These are phyloP conservation scores for pig (Sus scrofa) DNA, from an alignment of 2,113 vertebrate species.

Conservation along the genomic window DNA sequence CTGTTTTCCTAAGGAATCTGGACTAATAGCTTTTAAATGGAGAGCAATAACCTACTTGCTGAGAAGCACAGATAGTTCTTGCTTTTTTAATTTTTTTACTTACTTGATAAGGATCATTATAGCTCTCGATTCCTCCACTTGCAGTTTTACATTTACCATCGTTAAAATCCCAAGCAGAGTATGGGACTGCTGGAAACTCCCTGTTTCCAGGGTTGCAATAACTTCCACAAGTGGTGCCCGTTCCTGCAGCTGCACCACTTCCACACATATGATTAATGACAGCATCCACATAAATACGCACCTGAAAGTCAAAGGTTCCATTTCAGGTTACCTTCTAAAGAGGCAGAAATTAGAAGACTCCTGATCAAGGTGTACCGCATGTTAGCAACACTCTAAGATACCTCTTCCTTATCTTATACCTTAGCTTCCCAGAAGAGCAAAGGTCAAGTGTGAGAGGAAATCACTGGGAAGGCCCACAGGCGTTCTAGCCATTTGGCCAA, in stretches of 20 bases:
- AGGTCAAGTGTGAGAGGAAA: neutral
- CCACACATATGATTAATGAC: constrained; percentile 94
- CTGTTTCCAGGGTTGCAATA: constrained; percentile 91
- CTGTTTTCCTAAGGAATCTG: neutral
- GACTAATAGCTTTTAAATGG: neutral
- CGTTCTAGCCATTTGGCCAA: neutral
- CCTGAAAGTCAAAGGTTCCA: constrained; percentile 78
- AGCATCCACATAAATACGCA: constrained; percentile 89
- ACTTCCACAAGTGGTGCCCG: constrained; percentile 90
- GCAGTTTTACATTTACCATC: constrained; percentile 92
- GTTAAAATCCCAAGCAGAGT: constrained; percentile 92
- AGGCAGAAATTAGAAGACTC: neutral
- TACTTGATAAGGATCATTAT: constrained; percentile 93
- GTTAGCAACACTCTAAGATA: neutral
- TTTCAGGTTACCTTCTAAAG: constrained; percentile 37
- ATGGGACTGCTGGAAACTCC: constrained; percentile 93
- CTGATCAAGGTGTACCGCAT: neutral
- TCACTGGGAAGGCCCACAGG: neutral
- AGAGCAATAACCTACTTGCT: fast-evolving
- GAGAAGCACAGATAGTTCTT: neutral
- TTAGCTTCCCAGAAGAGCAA: neutral
- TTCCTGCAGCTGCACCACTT: constrained; percentile 87
- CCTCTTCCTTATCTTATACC: neutral
- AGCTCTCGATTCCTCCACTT: constrained; percentile 92
- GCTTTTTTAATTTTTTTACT: constrained; percentile 66